Evolutionary conservation across 2,797 vertebrate genomes (phyloP), one percentile per base, ranked within the genome.

Genomic region (Lerista edwardsae): DNA sequence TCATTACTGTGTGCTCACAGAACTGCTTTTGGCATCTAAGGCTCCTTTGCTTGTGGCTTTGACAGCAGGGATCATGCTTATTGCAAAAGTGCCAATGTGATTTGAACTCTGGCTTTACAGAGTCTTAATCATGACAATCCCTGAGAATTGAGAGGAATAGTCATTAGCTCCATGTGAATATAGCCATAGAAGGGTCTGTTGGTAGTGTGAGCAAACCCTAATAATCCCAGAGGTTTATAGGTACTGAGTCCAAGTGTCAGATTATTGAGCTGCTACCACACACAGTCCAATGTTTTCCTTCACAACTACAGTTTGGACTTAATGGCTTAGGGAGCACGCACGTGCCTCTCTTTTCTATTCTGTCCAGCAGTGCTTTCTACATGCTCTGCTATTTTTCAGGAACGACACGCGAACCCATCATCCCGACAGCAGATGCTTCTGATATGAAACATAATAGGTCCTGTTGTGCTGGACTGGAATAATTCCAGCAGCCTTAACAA

Each of bases 361-460:
- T 75, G 47, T 3, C n/a, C 36, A 59, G 41, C 11, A 11, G 34
- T 23, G 9, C 9, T 39, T 14, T 41, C n/a, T 47, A 11, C 10
- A 3, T 79, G 44, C 39, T 68, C 0, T 39, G 31, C 55, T 71
- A 6, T 39, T 62, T 80, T 59, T 79, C 17, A 8, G 77, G 41
- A 80, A 75, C 29, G 15, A 55, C 41, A 36, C 12, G 25, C 61
- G 8, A 79, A 64, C 64, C 78, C 27, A 75, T 87, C 77, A 80
- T 75, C 39, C 71, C 0, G 71, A 1, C 68, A 3, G 61, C 34
- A 75, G 25, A 19, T 0, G 47, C 57, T 0, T 0, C 17, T 25
- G 11, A 4, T 2, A 0, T 0, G 81, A n/a, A 6, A 64, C 41
- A 0, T 0, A 44, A 23, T 7, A 0, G 25, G 1, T 62, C 77